Conservation (phyloP, 2,797 vertebrate species). For the Sebastes hopkinsi region DNA sequence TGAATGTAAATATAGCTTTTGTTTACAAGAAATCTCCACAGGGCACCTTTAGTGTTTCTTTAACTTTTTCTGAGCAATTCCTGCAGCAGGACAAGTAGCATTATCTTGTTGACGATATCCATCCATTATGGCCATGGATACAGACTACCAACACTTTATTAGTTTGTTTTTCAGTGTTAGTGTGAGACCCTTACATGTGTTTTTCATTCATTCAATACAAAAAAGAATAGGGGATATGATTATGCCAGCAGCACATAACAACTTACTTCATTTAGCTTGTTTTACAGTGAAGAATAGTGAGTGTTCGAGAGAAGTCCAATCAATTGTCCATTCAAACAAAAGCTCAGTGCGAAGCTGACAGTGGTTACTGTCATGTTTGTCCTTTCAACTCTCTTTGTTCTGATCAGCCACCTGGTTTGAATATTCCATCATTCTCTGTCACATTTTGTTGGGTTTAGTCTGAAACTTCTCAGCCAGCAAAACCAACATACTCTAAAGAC, state of each 20-base stretch:
- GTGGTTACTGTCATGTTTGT: slow-evolving; percentile 32
- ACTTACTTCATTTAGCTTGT: slow-evolving; percentile 18
- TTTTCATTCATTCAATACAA: background rate
- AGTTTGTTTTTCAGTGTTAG: background rate
- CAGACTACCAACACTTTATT: background rate
- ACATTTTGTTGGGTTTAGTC: background rate
- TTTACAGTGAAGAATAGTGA: slow-evolving; percentile 21
- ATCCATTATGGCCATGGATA: background rate
- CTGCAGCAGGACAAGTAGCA: background rate
- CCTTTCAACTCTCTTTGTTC: slow-evolving; percentile 53
- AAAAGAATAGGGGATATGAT: background rate
- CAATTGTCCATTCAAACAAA: slow-evolving; percentile 62
- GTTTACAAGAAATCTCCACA: background rate
- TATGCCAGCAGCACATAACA: background rate
- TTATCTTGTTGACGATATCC: background rate
- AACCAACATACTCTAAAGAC: background rate
- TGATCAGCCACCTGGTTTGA: background rate
- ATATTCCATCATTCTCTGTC: slow-evolving; percentile 13
- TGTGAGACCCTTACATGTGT: background rate
- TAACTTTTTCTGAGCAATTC: background rate
- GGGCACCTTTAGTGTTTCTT: background rate
- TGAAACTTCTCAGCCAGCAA: background rate
- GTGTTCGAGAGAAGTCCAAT: slow-evolving; percentile 44
- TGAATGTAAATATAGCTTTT: background rate
- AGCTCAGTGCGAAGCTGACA: slow-evolving; percentile 39